Conservation (phyloP, 1,140 invertebrate species). For the Dermatophagoides farinae region DNA sequence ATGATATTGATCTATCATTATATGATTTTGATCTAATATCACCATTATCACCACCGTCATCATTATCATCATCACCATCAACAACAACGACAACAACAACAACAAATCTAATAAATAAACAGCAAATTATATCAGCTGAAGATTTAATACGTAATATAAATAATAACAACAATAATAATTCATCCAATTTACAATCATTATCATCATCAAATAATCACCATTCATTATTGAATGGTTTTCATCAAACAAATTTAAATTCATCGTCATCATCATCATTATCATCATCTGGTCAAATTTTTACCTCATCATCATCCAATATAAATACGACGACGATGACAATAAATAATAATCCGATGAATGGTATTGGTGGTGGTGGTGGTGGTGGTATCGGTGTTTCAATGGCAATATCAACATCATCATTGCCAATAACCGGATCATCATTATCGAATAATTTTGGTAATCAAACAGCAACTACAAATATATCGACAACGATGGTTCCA, state of each 20-base stretch:
- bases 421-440: not conserved
- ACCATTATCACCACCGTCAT: slow-evolving; percentile 32
- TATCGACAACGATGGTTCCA: not conserved
- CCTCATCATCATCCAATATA: not conserved
- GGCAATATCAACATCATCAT: not conserved
- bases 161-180: not conserved
- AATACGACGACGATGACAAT: not conserved
- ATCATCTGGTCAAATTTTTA: not conserved
- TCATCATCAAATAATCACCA: not conserved
- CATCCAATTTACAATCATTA: not conserved
- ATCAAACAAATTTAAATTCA: not conserved
- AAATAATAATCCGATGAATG: too few relatives aligned
- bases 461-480: not conserved
- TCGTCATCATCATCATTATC: not conserved
- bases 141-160: slow-evolving; percentile 34
- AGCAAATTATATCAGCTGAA: slow-evolving; percentile 29
- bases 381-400: not conserved
- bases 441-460: not conserved
- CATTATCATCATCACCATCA: slow-evolving; percentile 32
- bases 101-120: slow-evolving; percentile 41
- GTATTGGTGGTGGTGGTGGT: too few relatives aligned
- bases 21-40: slow-evolving; percentile 26
- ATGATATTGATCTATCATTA: slow-evolving; percentile 24
- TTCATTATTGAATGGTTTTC: not conserved
- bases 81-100: too few relatives aligned